A percentile compares a stretch with the other conserved stretches of the same genome.
Evolutionary conservation across 2,888 invertebrate genomes (phyloP).

Genomic region (Linyphia triangularis): DNA sequence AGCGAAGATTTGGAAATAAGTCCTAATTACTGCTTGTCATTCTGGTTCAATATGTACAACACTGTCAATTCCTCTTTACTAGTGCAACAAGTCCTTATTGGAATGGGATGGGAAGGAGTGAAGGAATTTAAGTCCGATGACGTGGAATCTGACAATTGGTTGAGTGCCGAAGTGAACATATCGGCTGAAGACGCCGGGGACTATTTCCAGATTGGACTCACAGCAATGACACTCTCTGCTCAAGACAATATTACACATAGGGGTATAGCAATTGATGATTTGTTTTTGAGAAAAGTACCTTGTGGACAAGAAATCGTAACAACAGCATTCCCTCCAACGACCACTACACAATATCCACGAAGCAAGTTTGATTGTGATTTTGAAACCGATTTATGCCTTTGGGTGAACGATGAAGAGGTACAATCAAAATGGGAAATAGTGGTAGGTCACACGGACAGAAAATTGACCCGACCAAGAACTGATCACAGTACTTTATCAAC

Average conservation of each 20-base stretch:
- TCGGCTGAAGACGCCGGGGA: slow-evolving; percentile 45
- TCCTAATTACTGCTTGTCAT: slow-evolving; percentile 65
- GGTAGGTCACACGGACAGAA: slow-evolving; percentile 62
- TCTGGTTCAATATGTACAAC: slow-evolving; percentile 74
- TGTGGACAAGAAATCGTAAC: slow-evolving; percentile 59
- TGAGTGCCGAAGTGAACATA: slow-evolving; percentile 58
- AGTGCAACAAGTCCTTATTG: slow-evolving; percentile 51
- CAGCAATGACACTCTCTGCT: slow-evolving; percentile 24
- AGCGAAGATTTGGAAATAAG: slow-evolving; percentile 73
- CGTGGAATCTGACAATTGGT: slow-evolving; percentile 52
- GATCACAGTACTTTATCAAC: slow-evolving; percentile 70
- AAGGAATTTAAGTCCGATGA: slow-evolving; percentile 31
- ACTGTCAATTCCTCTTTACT: slow-evolving; percentile 42
- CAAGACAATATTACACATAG: slow-evolving; percentile 46
- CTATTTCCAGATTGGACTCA: slow-evolving; percentile 66
- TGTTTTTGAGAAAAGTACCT: slow-evolving; percentile 39
- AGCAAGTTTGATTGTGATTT: slow-evolving; percentile 70
- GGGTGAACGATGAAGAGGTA: slow-evolving; percentile 42
- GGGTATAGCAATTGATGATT: slow-evolving; percentile 75
- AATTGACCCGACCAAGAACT: slow-evolving; percentile 60
- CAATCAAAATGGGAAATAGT: slow-evolving; percentile 36
- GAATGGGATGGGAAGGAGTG: slow-evolving; percentile 63
- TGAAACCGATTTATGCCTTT: slow-evolving; percentile 68
- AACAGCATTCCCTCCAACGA: slow-evolving; percentile 35
- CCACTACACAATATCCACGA: slow-evolving; percentile 45